Evolutionary conservation across 1,140 invertebrate species (phyloP).

Genomic region (Laupala kohalensis): DNA sequence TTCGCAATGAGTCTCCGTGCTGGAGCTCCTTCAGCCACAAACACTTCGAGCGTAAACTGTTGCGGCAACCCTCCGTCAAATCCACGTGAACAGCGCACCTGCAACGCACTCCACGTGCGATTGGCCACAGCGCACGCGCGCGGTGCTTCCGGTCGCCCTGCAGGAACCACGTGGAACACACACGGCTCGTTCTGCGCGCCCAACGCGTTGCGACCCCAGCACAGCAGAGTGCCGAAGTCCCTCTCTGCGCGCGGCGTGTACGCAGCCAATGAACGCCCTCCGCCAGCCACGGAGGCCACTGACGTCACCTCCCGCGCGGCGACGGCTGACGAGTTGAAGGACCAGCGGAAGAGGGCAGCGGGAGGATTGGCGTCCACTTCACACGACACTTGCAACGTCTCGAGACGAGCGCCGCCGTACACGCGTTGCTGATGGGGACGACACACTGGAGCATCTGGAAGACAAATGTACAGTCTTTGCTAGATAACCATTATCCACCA

Average conservation of each 20-base stretch:
- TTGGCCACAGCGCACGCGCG: constrained; percentile 33
- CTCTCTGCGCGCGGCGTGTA: constrained; percentile 56
- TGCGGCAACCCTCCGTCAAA: constrained; percentile 38
- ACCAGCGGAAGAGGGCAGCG: constrained; percentile 58
- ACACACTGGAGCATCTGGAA: constrained; percentile 34
- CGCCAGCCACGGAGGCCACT: constrained; percentile 40
- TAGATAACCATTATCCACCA: no score
- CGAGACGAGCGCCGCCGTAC: constrained; percentile 41
- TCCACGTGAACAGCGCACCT: constrained; percentile 33
- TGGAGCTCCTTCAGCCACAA: background rate
- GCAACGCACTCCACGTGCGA: constrained; percentile 33
- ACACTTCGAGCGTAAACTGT: constrained; percentile 32
- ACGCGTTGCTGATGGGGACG: constrained; percentile 33
- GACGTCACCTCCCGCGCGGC: constrained; percentile 42
- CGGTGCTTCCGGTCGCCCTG: constrained; percentile 34
- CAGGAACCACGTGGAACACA: constrained; percentile 56
- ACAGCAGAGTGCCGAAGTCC: constrained; percentile 56
- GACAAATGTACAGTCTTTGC: no score
- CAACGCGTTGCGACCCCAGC: constrained; percentile 53
- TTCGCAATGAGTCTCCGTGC: constrained; percentile 17
- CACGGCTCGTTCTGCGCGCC: constrained; percentile 52
- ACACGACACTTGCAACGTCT: constrained; percentile 39
- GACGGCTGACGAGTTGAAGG: constrained; percentile 53
- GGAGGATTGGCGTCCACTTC: constrained; percentile 42
- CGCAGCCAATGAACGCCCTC: constrained; percentile 41